Evolutionary conservation across 2,113 vertebrate genomes (phyloP).

Genomic region (Zosterops pallidus): DNA sequence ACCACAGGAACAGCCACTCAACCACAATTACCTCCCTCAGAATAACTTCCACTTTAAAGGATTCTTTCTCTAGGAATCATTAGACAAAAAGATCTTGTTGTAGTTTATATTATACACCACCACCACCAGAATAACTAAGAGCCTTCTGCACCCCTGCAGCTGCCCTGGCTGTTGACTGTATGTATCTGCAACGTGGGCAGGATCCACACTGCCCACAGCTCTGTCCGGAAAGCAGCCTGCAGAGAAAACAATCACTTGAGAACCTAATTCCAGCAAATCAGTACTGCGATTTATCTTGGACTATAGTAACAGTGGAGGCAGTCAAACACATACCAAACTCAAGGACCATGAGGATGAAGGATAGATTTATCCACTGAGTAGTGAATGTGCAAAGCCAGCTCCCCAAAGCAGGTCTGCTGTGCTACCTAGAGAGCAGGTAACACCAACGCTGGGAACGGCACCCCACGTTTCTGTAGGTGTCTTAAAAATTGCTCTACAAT

Average conservation of each 20-base stretch:
- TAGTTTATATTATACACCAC: neutral
- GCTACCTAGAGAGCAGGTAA: neutral
- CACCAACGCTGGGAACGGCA: fast-evolving
- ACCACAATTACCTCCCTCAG: neutral
- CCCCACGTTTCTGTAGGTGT: fast-evolving
- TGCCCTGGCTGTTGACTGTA: neutral
- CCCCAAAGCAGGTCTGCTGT: neutral
- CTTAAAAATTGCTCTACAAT: neutral
- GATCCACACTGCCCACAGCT: neutral
- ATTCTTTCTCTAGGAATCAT: neutral
- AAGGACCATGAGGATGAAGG: neutral
- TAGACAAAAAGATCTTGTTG: neutral
- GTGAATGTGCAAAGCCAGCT: neutral
- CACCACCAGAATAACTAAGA: neutral
- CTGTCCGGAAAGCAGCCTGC: neutral
- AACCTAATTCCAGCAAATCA: neutral
- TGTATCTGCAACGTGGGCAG: neutral
- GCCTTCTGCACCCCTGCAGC: neutral
- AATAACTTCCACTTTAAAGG: neutral
- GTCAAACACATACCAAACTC: neutral
- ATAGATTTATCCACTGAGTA: neutral
- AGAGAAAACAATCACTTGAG: neutral
- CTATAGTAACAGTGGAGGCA: neutral
- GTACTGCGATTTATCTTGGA: neutral
- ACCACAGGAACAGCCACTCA: neutral